Evolutionary conservation across 2,888 invertebrate genomes (phyloP).

Genomic region (Cheiracanthium punctorium): DNA sequence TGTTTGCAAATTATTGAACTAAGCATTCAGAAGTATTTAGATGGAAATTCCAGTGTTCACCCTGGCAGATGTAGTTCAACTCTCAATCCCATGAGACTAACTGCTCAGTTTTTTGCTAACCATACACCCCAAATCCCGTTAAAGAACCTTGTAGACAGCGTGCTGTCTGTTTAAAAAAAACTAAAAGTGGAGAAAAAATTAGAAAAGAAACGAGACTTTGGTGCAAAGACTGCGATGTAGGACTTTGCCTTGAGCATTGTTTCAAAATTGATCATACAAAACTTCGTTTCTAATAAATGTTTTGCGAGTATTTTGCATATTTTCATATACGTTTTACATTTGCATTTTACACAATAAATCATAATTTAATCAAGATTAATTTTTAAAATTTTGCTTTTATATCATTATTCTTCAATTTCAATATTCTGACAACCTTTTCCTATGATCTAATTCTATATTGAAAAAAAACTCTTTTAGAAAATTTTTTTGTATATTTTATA

Average conservation of each 20-base stretch:
- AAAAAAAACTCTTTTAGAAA: conserved; percentile 16
- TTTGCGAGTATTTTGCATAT: conserved; percentile 30
- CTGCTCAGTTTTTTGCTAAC: conserved; percentile 13
- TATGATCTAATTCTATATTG: not conserved
- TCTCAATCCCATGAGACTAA: conserved; percentile 12
- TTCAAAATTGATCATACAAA: conserved; percentile 4
- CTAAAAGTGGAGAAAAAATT: conserved; percentile 16
- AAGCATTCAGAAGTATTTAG: not conserved
- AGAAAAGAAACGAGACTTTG: not conserved
- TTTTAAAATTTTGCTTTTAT: conserved; percentile 7
- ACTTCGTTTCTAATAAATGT: conserved; percentile 36
- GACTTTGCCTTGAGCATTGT: not conserved
- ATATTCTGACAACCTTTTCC: conserved; percentile 1
- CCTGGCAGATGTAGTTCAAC: conserved; percentile 28
- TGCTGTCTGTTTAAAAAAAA: conserved; percentile 24
- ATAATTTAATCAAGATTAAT: conserved; percentile 24
- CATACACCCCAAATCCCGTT: conserved; percentile 23
- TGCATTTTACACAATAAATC: conserved; percentile 23
- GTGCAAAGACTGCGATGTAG: not conserved
- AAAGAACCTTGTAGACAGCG: conserved; percentile 31
- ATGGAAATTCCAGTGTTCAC: conserved; percentile 1
- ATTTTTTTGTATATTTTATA: conserved; percentile 5
- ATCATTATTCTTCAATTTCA: conserved; percentile 19
- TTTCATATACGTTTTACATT: conserved; percentile 14
- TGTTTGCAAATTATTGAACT: conserved; percentile 9